A percentile compares a stretch with the other conserved stretches of the same genome.
Conservation (phyloP, 1,140 invertebrate genomes). For the Coptotermes formosanus region DNA sequence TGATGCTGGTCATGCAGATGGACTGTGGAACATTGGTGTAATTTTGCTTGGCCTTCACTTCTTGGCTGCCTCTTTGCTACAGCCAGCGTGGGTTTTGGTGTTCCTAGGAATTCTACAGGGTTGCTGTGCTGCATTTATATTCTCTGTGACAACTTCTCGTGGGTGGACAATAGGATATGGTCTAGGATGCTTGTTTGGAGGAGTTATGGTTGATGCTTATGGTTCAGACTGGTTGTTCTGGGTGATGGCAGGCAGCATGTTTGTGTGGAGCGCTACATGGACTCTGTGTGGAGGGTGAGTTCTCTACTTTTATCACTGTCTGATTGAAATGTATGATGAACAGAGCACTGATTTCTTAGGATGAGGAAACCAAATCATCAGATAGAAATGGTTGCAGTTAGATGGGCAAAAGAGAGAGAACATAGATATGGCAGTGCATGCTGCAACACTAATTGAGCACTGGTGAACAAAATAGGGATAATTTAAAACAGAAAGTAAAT, state of each 20-base stretch:
- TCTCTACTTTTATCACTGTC: neutral
- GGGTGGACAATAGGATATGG: neutral
- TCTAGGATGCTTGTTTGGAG: constrained; percentile 8
- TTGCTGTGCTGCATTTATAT: neutral
- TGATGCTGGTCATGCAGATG: neutral
- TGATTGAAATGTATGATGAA: too few species aligned
- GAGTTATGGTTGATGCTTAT: neutral
- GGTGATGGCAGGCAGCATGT: neutral
- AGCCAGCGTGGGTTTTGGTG: neutral
- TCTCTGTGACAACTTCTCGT: neutral
- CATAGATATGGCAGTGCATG: too few species aligned
- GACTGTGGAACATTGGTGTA: neutral
- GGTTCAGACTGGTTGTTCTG: constrained; percentile 18
- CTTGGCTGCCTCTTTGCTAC: neutral
- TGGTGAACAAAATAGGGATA: too few species aligned
- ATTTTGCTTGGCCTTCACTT: constrained; percentile 19
- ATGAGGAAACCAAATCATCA: too few species aligned
- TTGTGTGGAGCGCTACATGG: neutral
- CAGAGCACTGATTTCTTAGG: too few species aligned
- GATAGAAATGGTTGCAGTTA: too few species aligned
- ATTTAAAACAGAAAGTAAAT: too few species aligned
- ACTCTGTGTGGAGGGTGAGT: constrained; percentile 23
- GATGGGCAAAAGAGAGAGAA: too few species aligned
- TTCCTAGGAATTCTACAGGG: neutral
- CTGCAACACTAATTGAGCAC: too few species aligned